Conservation (phyloP, 2,113 vertebrate species). For the Sapajus apella region DNA sequence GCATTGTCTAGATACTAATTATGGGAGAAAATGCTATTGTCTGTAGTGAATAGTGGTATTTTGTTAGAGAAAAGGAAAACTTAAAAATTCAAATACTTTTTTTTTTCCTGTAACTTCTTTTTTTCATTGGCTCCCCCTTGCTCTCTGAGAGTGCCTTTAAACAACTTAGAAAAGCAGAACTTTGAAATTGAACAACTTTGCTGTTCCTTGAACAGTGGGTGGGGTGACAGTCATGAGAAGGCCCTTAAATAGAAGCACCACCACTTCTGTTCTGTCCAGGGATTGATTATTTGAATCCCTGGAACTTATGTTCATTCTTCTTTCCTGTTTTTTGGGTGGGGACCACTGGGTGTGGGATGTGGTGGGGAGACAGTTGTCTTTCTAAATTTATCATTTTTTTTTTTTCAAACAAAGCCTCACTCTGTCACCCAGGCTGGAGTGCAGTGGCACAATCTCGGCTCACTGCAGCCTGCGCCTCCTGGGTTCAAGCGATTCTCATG, state of each 20-base stretch:
- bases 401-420: no score
- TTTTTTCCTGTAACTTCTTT: neutral
- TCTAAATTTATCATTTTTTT: neutral
- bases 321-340: neutral
- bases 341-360: neutral
- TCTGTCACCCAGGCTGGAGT: no score
- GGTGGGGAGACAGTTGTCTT: neutral
- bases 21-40: neutral
- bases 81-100: neutral
- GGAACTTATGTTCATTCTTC: neutral
- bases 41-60: neutral
- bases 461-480: no score
- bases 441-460: no score
- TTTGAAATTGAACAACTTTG: neutral
- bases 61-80: neutral
- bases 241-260: neutral
- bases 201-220: neutral
- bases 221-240: slow-evolving; percentile 1
- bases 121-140: neutral
- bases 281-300: neutral
- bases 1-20: neutral
- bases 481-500: no score
- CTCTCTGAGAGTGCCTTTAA: neutral
- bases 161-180: slow-evolving; percentile 13
- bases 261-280: neutral